A percentile compares a stretch with the other conserved stretches of the same genome.
Conservation (phyloP, 2,888 invertebrate species). For the Aspidapion aeneum region DNA sequence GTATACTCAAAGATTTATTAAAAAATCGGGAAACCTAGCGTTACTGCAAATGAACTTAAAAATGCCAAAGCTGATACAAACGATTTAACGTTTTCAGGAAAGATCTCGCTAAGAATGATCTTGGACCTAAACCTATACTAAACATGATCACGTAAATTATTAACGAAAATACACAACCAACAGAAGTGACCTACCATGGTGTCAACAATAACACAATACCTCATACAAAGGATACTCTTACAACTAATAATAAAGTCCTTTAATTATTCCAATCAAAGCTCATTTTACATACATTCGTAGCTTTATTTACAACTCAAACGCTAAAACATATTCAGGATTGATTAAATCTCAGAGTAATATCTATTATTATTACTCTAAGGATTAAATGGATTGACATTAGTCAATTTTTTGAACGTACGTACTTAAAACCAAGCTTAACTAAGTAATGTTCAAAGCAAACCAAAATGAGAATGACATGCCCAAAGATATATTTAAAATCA, state of each 20-base stretch:
- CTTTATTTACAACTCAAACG: no score
- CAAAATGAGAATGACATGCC: conserved; percentile 32
- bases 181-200: conserved; percentile 47
- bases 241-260: no score
- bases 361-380: conserved; percentile 69
- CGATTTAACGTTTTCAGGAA: conserved; percentile 63
- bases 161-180: conserved; percentile 69
- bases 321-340: no score
- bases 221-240: no score
- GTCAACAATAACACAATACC: no score
- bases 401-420: no score
- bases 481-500: conserved; percentile 24
- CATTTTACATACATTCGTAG: no score
- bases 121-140: conserved; percentile 69
- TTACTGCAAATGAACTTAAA: conserved; percentile 27
- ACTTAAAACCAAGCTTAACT: no score
- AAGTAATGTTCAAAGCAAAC: no score
- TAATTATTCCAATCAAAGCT: no score
- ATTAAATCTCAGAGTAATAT: conserved; percentile 61
- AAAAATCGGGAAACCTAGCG: conserved; percentile 32
- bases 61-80: conserved; percentile 50
- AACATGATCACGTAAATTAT: conserved; percentile 69
- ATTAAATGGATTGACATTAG: no score
- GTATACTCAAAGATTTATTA: conserved; percentile 27
- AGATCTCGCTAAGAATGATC: conserved; percentile 79